A percentile compares a stretch with the other conserved stretches of the same genome.
Evolutionary conservation across 2,888 invertebrate species (phyloP).

Genomic region (Amorpha juglandis): DNA sequence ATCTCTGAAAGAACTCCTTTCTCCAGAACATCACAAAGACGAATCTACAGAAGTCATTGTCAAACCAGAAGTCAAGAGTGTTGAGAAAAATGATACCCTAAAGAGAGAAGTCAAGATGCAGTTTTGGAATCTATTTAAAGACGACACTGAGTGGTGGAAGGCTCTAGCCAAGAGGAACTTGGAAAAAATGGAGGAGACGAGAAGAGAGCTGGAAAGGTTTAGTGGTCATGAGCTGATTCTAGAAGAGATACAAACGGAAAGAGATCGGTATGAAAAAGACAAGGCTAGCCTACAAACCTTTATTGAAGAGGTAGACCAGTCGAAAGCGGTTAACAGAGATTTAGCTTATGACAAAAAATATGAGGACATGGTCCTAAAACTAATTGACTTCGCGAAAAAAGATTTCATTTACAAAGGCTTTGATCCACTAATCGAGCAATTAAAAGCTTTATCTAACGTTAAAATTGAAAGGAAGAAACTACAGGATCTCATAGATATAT

Average conservation of each 20-base stretch:
- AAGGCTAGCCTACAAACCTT: conserved; percentile 69
- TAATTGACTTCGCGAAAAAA: conserved; percentile 77
- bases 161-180: conserved; percentile 75
- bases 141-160: conserved; percentile 80
- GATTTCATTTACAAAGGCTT: conserved; percentile 79
- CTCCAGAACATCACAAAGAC: conserved; percentile 60
- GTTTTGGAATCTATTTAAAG: conserved; percentile 77
- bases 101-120: conserved; percentile 59
- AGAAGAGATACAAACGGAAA: conserved; percentile 68
- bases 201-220: conserved; percentile 73
- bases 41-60: conserved; percentile 55
- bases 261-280: conserved; percentile 66
- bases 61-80: conserved; percentile 52
- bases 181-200: conserved; percentile 77
- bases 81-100: conserved; percentile 45
- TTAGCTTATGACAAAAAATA: conserved; percentile 76
- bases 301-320: conserved; percentile 74
- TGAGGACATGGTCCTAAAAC: conserved; percentile 75
- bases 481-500: conserved; percentile 72
- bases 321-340: conserved; percentile 68
- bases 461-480: conserved; percentile 68
- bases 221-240: conserved; percentile 75
- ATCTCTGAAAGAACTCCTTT: conserved; percentile 37
- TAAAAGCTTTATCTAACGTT: conserved; percentile 69
- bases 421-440: conserved; percentile 74